These are phyloP conservation scores for Caenorhabditis inopinata DNA, from an alignment of 1,140 invertebrate genomes.

Conservation along the genomic window DNA sequence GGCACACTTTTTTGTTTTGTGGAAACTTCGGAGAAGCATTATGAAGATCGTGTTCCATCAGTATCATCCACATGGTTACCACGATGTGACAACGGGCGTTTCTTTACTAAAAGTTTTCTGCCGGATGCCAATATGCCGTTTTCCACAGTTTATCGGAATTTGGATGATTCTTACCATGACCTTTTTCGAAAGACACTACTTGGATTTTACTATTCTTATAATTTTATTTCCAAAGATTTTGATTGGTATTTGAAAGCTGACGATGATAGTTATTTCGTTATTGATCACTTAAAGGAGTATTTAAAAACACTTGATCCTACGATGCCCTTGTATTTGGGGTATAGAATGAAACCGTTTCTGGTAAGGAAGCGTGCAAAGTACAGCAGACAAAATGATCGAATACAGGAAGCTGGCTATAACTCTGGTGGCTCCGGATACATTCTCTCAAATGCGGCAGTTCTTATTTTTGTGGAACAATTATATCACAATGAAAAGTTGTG, in stretches of 20 bases:
- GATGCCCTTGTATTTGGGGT: slow-evolving; percentile 63
- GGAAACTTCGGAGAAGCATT: slow-evolving; percentile 34
- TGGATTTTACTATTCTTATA: slow-evolving; percentile 75
- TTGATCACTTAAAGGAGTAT: slow-evolving; percentile 51
- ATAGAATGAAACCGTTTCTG: slow-evolving; percentile 55
- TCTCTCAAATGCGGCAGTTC: slow-evolving; percentile 65
- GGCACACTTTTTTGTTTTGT: slow-evolving; percentile 37
- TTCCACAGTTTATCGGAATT: slow-evolving; percentile 19
- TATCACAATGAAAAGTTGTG: slow-evolving; percentile 74
- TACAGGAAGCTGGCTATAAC: slow-evolving; percentile 78
- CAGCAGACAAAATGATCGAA: too few species aligned
- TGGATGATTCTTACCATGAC: slow-evolving; percentile 79
- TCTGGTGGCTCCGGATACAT: slow-evolving; percentile 75
- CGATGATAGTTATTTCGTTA: slow-evolving; percentile 65
- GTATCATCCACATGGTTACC: slow-evolving; percentile 47
- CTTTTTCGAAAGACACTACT: slow-evolving; percentile 90
- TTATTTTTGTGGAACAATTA: slow-evolving; percentile 46
- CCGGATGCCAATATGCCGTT: slow-evolving; percentile 32
- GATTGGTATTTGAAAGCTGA: slow-evolving; percentile 66
- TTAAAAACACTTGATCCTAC: slow-evolving; percentile 52
- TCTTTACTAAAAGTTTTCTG: slow-evolving; percentile 49
- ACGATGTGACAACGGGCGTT: slow-evolving; percentile 50
- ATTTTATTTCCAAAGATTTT: slow-evolving; percentile 62
- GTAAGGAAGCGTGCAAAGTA: too few species aligned
- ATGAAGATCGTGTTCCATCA: slow-evolving; percentile 17